A percentile compares a stretch with the other conserved stretches of the same genome.
These are phyloP conservation scores for Patella depressa DNA, from an alignment of 2,888 invertebrate genomes.

Conservation along the genomic window DNA sequence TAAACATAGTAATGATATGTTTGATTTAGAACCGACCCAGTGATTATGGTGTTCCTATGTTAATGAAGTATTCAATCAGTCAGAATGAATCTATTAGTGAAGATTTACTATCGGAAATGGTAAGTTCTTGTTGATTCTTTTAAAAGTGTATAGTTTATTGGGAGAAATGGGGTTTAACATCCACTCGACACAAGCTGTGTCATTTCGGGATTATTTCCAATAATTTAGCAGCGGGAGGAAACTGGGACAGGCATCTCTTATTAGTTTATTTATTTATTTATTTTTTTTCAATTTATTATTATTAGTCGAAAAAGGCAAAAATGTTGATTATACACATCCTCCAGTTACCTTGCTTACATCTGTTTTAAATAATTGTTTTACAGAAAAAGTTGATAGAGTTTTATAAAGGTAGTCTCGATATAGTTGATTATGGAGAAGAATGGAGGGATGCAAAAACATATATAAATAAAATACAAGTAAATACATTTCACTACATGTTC, in stretches of 20 bases:
- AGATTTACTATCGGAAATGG: slow-evolving; percentile 87
- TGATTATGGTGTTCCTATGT: slow-evolving; percentile 93
- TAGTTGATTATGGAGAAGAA: slow-evolving; percentile 79
- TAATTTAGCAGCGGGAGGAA: too few relatives aligned
- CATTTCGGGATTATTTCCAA: too few relatives aligned
- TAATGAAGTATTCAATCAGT: slow-evolving; percentile 87
- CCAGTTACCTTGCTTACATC: neutral
- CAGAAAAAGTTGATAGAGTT: slow-evolving; percentile 86
- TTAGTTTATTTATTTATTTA: too few relatives aligned
- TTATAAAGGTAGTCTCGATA: slow-evolving; percentile 76
- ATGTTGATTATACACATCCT: neutral
- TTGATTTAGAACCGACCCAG: slow-evolving; percentile 80
- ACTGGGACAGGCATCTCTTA: too few relatives aligned
- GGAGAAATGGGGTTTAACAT: too few relatives aligned
- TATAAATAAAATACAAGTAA: slow-evolving; percentile 85
- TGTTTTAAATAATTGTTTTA: slow-evolving; percentile 39
- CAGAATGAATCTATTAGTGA: slow-evolving; percentile 86
- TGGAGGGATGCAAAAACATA: slow-evolving; percentile 83
- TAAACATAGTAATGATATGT: neutral
- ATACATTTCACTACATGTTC: neutral
- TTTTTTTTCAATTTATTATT: too few relatives aligned
- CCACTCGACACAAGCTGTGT: too few relatives aligned
- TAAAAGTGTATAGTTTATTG: too few relatives aligned
- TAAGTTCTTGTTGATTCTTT: slow-evolving; percentile 55
- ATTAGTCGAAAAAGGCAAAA: too few relatives aligned